Evolutionary conservation across 2,797 vertebrate species (phyloP), one percentile per base, ranked within the genome.

Genomic region (Harpagifer antarcticus): DNA sequence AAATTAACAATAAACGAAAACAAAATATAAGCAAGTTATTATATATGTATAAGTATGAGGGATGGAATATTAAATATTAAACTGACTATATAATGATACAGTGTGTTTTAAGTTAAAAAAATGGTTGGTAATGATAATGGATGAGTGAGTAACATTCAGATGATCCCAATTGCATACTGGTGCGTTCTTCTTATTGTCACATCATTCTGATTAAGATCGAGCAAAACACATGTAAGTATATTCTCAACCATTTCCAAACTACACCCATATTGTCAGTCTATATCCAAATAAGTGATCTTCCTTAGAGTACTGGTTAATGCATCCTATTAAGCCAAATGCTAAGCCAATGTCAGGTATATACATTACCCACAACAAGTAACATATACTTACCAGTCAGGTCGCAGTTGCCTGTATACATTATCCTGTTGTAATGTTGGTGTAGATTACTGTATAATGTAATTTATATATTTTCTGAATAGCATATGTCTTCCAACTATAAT

Each of bases 241-340:
- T 60, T 66, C 11, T 57, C 3, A 73, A 57, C 15, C 43, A 10
- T 64, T 63, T 27, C 5, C n/a, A 49, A 65, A 15, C 50, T 5
- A 54, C 3, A 19, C 27, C 27, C 27, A 27, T 5, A 3, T 9
- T 47, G 6, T 33, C 9, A 53, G 48, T 47, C 12, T 17, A 47
- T 20, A 12, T 42, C 16, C 13, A 4, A 64, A 50, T 61, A 10
- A 52, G 9, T 37, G 42, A 47, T 14, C n/a, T 6, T 27, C 37
- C 50, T 10, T 31, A 12, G 14, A 20, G 8, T 54, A 49, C 44
- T 27, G 17, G 3, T 48, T 59, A 11, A 45, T 33, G 50, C 11
- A 49, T 33, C 19, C 23, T n/a, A n/a, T 47, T 58, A 12, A 17
- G 5, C 19, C 16, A 60, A 54, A 61, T 15, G 1, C 16, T 47